These are phyloP conservation scores for Drosophila parabipectinata DNA, from an alignment of 1,140 invertebrate species.

Conservation along the genomic window DNA sequence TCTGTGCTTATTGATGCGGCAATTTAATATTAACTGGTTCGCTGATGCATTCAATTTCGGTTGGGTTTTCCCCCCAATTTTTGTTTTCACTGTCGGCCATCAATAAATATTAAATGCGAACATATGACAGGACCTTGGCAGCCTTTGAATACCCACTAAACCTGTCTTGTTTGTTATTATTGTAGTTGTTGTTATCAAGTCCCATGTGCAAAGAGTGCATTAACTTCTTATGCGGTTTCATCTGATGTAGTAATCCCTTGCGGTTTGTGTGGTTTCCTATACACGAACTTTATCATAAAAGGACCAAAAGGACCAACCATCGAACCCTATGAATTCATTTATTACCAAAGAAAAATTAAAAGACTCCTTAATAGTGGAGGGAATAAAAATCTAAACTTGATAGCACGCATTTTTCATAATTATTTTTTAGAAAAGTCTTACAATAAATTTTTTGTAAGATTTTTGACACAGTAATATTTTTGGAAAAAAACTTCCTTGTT, in stretches of 20 bases:
- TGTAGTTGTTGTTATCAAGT: neutral
- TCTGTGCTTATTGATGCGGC: constrained; percentile 65
- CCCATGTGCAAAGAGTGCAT: constrained; percentile 46
- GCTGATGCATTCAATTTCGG: constrained; percentile 73
- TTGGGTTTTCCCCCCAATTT: constrained; percentile 20
- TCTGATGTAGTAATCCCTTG: constrained; percentile 49
- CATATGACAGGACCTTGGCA: constrained; percentile 39
- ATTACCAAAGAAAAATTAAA: neutral
- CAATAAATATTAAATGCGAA: constrained; percentile 71
- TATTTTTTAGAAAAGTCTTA: neutral
- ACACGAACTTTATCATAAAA: constrained; percentile 32
- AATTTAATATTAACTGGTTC: constrained; percentile 81
- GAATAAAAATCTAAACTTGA: neutral
- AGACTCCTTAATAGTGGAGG: neutral
- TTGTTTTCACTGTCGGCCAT: constrained; percentile 39
- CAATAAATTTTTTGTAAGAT: neutral
- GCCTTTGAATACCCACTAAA: constrained; percentile 24
- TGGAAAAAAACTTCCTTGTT: neutral
- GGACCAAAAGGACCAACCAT: constrained; percentile 22
- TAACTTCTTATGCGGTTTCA: constrained; percentile 49
- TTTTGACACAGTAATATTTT: neutral
- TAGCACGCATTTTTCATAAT: too few species aligned
- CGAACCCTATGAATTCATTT: too few species aligned
- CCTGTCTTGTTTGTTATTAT: constrained; percentile 19
- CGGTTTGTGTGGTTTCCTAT: constrained; percentile 43